phyloP scores from a whole-genome alignment of 2,888 invertebrate genomes.

The Trachelus tabidus region DNA sequence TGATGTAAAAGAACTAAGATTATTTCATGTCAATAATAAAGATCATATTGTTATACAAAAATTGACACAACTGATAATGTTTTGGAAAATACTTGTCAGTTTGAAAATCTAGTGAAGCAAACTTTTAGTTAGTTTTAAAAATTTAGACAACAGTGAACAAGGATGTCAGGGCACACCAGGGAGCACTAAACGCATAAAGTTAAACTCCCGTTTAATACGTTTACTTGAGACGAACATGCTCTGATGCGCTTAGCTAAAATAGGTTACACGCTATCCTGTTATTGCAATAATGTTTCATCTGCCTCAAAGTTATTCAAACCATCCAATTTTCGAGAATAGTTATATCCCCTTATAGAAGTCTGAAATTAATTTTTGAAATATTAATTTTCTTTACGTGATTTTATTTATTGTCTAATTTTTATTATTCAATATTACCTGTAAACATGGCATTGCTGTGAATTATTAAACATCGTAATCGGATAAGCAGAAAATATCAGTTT shows the following conservation, averaged over 20 bases:
- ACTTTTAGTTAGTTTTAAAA: slow-evolving; percentile 31
- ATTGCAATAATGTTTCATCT: neutral
- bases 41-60: too few relatives aligned
- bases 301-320: neutral
- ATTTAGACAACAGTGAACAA: slow-evolving; percentile 30
- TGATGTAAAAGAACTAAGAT: too few relatives aligned
- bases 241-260: slow-evolving; percentile 59
- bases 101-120: slow-evolving; percentile 8
- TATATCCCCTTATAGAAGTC: neutral
- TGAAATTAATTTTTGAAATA: neutral
- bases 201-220: slow-evolving; percentile 62
- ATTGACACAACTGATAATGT: too few relatives aligned
- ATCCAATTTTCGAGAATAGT: neutral
- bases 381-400: neutral
- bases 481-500: neutral
- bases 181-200: slow-evolving; percentile 56
- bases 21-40: too few relatives aligned
- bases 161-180: slow-evolving; percentile 51
- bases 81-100: too few relatives aligned
- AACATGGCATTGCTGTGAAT: neutral
- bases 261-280: slow-evolving; percentile 48
- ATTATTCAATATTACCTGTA: neutral
- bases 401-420: neutral
- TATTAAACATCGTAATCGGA: neutral
- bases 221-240: slow-evolving; percentile 59